phyloP scores from a whole-genome alignment of 2,797 vertebrate species.

The Sebastiscus tertius region DNA sequence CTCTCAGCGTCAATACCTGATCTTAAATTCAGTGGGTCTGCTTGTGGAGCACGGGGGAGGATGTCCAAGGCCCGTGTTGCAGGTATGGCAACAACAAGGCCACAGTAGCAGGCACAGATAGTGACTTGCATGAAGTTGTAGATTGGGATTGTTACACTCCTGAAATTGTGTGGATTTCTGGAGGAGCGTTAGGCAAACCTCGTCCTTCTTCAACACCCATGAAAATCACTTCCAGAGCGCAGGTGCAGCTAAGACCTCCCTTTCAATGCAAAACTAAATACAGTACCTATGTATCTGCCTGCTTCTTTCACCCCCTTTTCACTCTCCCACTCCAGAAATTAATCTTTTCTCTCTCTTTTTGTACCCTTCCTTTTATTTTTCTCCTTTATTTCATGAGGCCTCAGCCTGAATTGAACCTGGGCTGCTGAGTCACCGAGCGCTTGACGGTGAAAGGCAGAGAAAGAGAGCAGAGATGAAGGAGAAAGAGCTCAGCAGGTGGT shows the following conservation, averaged over 20 bases:
- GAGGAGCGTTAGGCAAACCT: conserved; percentile 1
- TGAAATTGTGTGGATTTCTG: background rate
- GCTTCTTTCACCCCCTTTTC: conserved; percentile 33
- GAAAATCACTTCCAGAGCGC: conserved; percentile 43
- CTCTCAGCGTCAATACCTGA: conserved; percentile 68
- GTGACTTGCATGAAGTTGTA: background rate
- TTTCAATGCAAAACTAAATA: conserved; percentile 72
- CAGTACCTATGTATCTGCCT: conserved; percentile 69
- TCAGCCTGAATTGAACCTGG: conserved; percentile 76
- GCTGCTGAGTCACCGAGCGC: conserved; percentile 79
- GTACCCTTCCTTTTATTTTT: conserved; percentile 40
- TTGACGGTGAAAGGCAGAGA: conserved; percentile 75
- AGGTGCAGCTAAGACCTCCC: conserved; percentile 61
- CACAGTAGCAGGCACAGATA: background rate
- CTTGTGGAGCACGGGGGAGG: conserved; percentile 39
- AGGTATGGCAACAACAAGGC: conserved; percentile 36
- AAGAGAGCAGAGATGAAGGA: conserved; percentile 72
- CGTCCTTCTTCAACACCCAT: conserved; percentile 12
- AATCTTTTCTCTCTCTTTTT: conserved; percentile 78
- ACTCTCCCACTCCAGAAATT: conserved; percentile 72
- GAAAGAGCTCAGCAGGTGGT: conserved; percentile 87
- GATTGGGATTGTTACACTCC: background rate
- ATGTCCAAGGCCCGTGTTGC: conserved; percentile 45
- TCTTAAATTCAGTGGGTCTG: conserved; percentile 71
- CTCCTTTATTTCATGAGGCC: conserved; percentile 61